phyloP scores from a whole-genome alignment of 2,888 invertebrate species.

The Morpho achilles region DNA sequence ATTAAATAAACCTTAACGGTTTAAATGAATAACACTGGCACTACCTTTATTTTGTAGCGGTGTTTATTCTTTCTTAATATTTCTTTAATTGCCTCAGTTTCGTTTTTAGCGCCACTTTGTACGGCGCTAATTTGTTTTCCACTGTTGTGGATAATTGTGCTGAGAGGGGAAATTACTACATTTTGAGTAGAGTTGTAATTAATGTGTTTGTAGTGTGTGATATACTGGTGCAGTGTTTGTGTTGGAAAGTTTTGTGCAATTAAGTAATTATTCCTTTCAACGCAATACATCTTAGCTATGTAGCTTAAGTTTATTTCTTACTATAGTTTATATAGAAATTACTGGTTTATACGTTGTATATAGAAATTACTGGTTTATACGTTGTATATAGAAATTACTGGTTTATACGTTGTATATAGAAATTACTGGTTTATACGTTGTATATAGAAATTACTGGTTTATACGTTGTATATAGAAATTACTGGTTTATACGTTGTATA shows the following conservation, averaged over 20 bases:
- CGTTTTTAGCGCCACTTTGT: conserved; percentile 20
- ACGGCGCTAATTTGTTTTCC: conserved; percentile 24
- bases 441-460: too few relatives aligned
- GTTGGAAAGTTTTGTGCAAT: conserved; percentile 10
- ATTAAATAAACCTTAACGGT: conserved; percentile 11
- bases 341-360: too few relatives aligned
- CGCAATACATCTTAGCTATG: not conserved
- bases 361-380: too few relatives aligned
- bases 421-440: too few relatives aligned
- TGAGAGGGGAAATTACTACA: conserved; percentile 23
- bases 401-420: too few relatives aligned
- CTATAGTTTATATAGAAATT: too few relatives aligned
- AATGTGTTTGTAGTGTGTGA: conserved; percentile 17
- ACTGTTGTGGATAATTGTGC: conserved; percentile 23
- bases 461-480: too few relatives aligned
- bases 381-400: too few relatives aligned
- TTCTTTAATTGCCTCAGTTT: conserved; percentile 28
- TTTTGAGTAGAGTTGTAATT: conserved; percentile 19
- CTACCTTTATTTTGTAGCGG: conserved; percentile 12
- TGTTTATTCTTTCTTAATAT: conserved; percentile 26
- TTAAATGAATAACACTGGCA: not conserved
- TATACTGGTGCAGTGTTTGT: conserved; percentile 4
- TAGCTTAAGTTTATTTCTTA: too few relatives aligned
- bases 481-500: too few relatives aligned
- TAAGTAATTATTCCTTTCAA: not conserved